Evolutionary conservation across 2,797 vertebrate genomes (phyloP).

Genomic region (Microctenopoma stevenorrisi): DNA sequence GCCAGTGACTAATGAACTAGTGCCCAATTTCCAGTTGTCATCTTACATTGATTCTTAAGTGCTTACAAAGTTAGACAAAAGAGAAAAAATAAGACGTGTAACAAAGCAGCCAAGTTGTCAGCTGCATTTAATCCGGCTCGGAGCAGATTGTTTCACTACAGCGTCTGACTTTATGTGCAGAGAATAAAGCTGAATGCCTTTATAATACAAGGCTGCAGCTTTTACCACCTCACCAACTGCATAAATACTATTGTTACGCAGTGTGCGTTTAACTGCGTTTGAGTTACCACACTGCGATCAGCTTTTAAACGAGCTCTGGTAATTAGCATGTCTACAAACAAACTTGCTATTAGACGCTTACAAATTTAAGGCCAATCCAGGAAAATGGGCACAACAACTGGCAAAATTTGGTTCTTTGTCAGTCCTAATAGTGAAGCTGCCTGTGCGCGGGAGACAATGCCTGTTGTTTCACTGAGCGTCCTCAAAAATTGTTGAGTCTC

Average conservation of each 20-base stretch:
- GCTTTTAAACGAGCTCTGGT: slow-evolving; percentile 55
- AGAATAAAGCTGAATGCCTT: slow-evolving; percentile 40
- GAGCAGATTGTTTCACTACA: slow-evolving; percentile 21
- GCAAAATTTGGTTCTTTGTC: slow-evolving; percentile 47
- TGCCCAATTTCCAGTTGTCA: slow-evolving; percentile 17
- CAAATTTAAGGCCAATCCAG: slow-evolving; percentile 54
- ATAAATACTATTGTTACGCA: slow-evolving; percentile 48
- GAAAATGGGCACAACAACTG: slow-evolving; percentile 52
- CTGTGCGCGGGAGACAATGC: slow-evolving; percentile 24
- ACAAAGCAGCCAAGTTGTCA: slow-evolving; percentile 28
- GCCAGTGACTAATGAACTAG: slow-evolving; percentile 29
- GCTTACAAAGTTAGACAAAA: slow-evolving; percentile 34
- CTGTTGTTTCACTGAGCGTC: slow-evolving; percentile 39
- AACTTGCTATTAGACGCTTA: slow-evolving; percentile 54
- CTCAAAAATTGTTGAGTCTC: slow-evolving; percentile 43
- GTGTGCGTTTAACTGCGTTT: slow-evolving; percentile 51
- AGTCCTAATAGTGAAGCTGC: slow-evolving; percentile 28
- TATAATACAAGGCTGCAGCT: slow-evolving; percentile 44
- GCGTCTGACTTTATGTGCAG: slow-evolving; percentile 28
- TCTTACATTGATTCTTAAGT: slow-evolving; percentile 30
- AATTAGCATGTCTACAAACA: slow-evolving; percentile 68
- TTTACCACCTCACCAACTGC: slow-evolving; percentile 52
- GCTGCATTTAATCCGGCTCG: slow-evolving; percentile 35
- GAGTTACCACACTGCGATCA: slow-evolving; percentile 47
- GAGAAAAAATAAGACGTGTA: slow-evolving; percentile 1